phyloP scores from a whole-genome alignment of 1,140 invertebrate species.

The Dendroctonus ponderosae region DNA sequence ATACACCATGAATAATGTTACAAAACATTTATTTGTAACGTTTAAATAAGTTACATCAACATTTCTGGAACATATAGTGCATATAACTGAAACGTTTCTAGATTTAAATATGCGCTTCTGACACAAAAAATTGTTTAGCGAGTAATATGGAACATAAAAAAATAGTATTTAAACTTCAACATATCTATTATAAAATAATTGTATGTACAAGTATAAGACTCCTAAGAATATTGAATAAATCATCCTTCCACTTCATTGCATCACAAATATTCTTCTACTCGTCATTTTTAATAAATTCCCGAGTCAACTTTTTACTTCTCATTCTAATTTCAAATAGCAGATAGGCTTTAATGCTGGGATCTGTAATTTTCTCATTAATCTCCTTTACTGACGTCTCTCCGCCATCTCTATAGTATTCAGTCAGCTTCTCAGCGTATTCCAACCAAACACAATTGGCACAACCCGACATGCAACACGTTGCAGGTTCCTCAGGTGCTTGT shows the following conservation, averaged over 20 bases:
- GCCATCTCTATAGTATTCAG: conserved; percentile 65
- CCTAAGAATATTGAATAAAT: no score
- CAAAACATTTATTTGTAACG: no score
- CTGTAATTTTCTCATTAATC: conserved; percentile 74
- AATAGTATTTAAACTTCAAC: no score
- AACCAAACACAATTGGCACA: conserved; percentile 96
- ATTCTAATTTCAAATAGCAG: conserved; percentile 69
- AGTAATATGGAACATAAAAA: no score
- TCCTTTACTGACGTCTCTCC: conserved; percentile 67
- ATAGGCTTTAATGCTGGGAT: conserved; percentile 80
- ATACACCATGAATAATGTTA: no score
- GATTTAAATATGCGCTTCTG: no score
- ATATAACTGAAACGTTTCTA: no score
- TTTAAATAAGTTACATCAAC: no score
- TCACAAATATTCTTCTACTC: neutral
- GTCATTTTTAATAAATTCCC: neutral
- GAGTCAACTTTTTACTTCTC: conserved; percentile 30
- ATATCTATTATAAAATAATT: no score
- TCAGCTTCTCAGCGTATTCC: conserved; percentile 81
- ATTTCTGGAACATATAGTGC: no score
- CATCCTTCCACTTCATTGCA: neutral
- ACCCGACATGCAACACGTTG: conserved; percentile 88
- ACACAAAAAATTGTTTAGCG: no score
- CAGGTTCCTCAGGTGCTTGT: conserved; percentile 62
- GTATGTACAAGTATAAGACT: no score